A percentile compares a stretch with the other conserved stretches of the same genome.
Conservation (phyloP, 2,113 vertebrate genomes). For the Alexandromys fortis region DNA sequence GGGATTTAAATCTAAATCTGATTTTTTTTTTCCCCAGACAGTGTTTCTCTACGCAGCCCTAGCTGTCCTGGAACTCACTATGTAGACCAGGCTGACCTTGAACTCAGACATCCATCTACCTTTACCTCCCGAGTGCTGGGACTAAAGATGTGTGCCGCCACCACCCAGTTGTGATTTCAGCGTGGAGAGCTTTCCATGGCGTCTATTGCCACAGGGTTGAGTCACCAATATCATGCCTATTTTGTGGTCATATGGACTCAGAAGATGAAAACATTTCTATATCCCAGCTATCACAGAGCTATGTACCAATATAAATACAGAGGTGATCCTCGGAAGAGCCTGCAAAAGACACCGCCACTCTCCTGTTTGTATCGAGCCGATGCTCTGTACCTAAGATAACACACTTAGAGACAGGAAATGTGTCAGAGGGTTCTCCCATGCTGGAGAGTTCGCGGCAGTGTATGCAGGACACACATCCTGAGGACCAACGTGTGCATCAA, state of each 20-base stretch:
- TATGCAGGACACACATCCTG: rapidly evolving
- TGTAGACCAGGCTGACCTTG: background rate
- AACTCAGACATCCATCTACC: background rate
- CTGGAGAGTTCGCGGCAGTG: background rate
- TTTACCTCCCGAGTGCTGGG: background rate
- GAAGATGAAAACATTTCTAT: background rate
- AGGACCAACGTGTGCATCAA: background rate
- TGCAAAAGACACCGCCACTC: background rate
- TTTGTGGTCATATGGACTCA: background rate
- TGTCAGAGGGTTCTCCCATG: background rate
- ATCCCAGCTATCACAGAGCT: background rate
- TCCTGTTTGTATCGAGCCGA: background rate
- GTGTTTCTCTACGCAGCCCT: background rate
- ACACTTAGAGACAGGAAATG: background rate
- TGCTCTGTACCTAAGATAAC: background rate
- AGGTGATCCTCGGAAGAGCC: background rate
- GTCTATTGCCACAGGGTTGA: background rate
- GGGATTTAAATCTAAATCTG: background rate
- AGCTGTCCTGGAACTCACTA: background rate
- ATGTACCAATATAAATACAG: background rate
- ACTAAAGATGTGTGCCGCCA: background rate
- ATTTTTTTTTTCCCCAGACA: background rate
- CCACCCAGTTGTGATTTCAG: background rate
- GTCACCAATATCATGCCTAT: background rate
- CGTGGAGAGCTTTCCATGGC: background rate